phyloP scores from a whole-genome alignment of 2,113 vertebrate genomes.

The Peromyscus maniculatus region DNA sequence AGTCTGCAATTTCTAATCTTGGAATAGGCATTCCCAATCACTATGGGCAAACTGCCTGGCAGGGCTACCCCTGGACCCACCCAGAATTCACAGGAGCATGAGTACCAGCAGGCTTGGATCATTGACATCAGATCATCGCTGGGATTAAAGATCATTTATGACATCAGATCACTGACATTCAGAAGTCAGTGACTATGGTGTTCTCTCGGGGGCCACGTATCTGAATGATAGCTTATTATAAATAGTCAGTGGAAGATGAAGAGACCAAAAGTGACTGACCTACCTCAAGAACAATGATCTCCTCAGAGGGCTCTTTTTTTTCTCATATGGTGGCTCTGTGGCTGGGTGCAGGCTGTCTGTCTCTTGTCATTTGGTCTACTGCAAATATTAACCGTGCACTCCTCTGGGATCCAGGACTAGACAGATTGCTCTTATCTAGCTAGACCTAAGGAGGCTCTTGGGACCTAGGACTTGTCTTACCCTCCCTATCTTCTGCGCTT shows the following conservation, averaged over 20 bases:
- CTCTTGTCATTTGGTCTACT: neutral
- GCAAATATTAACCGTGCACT: neutral
- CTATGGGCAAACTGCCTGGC: neutral
- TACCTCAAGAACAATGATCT: neutral
- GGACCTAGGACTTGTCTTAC: neutral
- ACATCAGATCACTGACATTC: neutral
- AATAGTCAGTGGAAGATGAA: neutral
- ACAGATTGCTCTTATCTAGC: neutral
- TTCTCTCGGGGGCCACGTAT: neutral
- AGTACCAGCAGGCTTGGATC: neutral
- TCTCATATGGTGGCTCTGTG: neutral
- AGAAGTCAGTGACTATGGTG: neutral
- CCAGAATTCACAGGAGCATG: rapidly evolving
- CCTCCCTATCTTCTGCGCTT: neutral
- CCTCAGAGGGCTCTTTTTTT: neutral
- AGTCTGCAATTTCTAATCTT: neutral
- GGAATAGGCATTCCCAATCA: neutral
- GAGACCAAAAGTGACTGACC: neutral
- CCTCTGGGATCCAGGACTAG: neutral
- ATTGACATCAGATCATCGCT: too few species aligned
- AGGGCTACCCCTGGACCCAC: neutral
- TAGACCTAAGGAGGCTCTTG: neutral
- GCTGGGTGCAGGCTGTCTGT: neutral
- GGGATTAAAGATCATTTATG: too few species aligned
- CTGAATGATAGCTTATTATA: neutral